These are phyloP conservation scores for Agapornis roseicollis DNA, from an alignment of 2,113 vertebrate species.

Conservation along the genomic window DNA sequence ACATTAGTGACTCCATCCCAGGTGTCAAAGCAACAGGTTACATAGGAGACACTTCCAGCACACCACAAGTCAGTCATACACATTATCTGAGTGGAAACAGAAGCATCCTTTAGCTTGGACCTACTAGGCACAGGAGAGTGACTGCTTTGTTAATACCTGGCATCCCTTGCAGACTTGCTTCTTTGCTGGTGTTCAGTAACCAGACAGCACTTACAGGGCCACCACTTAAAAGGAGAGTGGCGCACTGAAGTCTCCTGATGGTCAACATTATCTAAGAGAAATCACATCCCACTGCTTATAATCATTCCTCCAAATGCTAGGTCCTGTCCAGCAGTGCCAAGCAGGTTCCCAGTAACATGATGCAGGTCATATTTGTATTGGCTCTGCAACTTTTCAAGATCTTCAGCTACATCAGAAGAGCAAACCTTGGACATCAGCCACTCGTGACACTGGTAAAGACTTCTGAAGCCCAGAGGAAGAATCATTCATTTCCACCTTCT, in stretches of 20 bases:
- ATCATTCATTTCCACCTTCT: background rate
- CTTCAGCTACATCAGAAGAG: background rate
- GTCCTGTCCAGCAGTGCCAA: background rate
- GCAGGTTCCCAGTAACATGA: background rate
- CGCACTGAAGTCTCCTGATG: background rate
- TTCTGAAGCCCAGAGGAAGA: background rate
- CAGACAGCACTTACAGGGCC: background rate
- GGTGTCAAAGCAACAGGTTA: background rate
- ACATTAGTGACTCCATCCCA: background rate
- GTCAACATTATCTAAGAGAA: background rate
- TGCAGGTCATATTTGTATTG: background rate
- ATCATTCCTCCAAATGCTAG: background rate
- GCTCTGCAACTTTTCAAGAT: background rate
- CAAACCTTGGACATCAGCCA: background rate
- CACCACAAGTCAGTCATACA: accelerated
- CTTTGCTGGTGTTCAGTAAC: background rate
- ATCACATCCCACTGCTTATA: background rate
- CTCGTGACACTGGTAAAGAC: background rate
- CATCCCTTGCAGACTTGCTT: background rate
- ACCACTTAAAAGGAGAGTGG: background rate
- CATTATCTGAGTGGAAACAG: background rate
- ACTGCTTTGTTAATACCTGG: background rate
- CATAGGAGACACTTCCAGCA: background rate
- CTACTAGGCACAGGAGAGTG: background rate
- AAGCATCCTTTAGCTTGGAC: background rate